Percentiles rank a stretch among this genome's conserved stretches.
phyloP scores from a whole-genome alignment of 2,113 vertebrate species.

The Axis porcinus region DNA sequence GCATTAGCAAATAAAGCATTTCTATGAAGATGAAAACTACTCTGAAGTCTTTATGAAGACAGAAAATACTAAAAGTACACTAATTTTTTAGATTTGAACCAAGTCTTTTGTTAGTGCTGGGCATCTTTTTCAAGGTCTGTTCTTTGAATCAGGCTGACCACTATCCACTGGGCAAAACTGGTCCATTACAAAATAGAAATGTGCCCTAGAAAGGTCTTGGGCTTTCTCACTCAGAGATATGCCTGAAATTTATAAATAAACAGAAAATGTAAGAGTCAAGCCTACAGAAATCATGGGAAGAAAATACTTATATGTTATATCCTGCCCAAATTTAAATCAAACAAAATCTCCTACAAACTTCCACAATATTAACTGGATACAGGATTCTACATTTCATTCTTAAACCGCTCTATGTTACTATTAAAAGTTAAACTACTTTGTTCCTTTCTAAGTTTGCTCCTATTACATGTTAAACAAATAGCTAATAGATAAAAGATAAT shows the following conservation, averaged over 20 bases:
- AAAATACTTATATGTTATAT: background rate
- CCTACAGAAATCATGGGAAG: background rate
- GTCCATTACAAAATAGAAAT: constrained; percentile 41
- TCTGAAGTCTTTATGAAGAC: background rate
- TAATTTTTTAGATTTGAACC: background rate
- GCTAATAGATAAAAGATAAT: background rate
- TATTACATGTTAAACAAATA: background rate
- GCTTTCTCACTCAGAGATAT: constrained; percentile 31
- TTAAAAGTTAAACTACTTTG: background rate
- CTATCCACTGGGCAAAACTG: background rate
- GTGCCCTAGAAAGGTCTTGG: constrained; percentile 37
- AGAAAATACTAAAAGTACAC: background rate
- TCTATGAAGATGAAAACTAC: background rate
- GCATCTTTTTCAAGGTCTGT: background rate
- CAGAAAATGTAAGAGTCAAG: background rate
- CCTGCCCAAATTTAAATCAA: background rate
- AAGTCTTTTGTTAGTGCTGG: background rate
- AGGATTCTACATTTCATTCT: background rate
- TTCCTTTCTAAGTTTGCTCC: background rate
- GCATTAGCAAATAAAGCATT: background rate
- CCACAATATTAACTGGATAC: background rate
- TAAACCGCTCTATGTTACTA: background rate
- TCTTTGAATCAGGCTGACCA: background rate
- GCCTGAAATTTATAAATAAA: constrained; percentile 7
- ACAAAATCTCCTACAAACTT: background rate